Evolutionary conservation across 2,113 vertebrate species (phyloP), one percentile per base, ranked within the genome.

Genomic region (Nymphicus hollandicus): DNA sequence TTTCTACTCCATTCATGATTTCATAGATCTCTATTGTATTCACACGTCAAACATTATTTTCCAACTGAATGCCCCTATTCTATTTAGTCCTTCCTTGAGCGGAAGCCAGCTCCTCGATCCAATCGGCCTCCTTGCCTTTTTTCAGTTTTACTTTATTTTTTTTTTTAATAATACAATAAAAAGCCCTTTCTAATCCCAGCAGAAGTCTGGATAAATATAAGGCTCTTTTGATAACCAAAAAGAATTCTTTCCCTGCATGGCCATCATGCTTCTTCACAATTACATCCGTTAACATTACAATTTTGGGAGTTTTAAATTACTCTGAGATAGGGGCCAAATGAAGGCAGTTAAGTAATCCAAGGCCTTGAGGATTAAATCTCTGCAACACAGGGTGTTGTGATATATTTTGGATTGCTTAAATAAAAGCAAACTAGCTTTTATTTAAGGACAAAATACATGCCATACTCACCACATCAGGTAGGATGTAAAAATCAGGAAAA

Each of bases 381-480:
- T 90, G 74, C 44, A 52, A n/a, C 53, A 63, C 33, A 68, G 20
- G 52, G 29, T 2, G 0, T 1, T 68, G 46, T 63, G 61, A 60
- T 28, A 5, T 9, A 41, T 68, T 63, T 84, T 33, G 18, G 9
- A 43, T 43, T 50, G 41, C 66, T 89, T 65, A 79, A 74, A 55
- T 35, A 58, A 78, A 86, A 81, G 19, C 11, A 69, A 88, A 49
- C 2, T 41, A 22, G 18, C 44, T 88, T 68, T 81, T 77, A 61
- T 73, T 68, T 71, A 84, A 92, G 68, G 65, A 28, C 28, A 88
- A 86, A 77, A 63, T 5, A 61, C 29, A 71, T 2, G 58, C 58
- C 58, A 82, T 91, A 99, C 99, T 95, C 98, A 99, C 99, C 99
- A 99, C 97, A 99, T 95, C 95, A 99, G 94, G 97, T 99, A 99